phyloP scores from a whole-genome alignment of 2,888 invertebrate genomes.

The Plebejus argus region DNA sequence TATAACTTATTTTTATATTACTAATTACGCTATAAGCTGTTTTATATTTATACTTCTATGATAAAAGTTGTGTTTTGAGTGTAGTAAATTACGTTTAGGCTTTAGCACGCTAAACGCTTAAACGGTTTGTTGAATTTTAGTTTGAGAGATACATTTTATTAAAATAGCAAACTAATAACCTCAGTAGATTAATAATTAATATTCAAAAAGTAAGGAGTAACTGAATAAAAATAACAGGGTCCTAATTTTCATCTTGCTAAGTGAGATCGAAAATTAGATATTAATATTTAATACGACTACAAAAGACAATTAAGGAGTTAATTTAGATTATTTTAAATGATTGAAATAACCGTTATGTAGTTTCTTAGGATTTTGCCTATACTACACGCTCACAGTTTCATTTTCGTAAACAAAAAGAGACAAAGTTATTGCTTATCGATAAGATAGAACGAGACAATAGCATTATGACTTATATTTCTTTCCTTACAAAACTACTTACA shows the following conservation, averaged over 20 bases:
- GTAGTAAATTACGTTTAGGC: too few relatives aligned
- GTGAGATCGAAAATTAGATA: too few relatives aligned
- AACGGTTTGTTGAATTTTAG: neutral
- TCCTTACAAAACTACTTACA: slow-evolving; percentile 19
- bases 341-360: slow-evolving; percentile 19
- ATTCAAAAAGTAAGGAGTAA: too few relatives aligned
- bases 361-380: slow-evolving; percentile 54
- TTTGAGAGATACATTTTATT: neutral
- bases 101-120: neutral
- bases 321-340: neutral
- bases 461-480: slow-evolving; percentile 36
- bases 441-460: slow-evolving; percentile 56
- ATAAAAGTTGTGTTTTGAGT: too few relatives aligned
- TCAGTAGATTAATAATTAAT: too few relatives aligned
- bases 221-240: too few relatives aligned
- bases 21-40: neutral
- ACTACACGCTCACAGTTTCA: slow-evolving; percentile 64
- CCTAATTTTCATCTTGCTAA: too few relatives aligned
- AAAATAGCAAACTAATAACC: neutral
- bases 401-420: slow-evolving; percentile 74
- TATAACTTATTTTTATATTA: too few relatives aligned
- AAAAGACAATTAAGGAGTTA: too few relatives aligned
- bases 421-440: slow-evolving; percentile 59
- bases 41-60: neutral
- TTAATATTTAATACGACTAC: too few relatives aligned